Evolutionary conservation across 2,888 invertebrate genomes (phyloP).

Genomic region (Pterobdella sp.): DNA sequence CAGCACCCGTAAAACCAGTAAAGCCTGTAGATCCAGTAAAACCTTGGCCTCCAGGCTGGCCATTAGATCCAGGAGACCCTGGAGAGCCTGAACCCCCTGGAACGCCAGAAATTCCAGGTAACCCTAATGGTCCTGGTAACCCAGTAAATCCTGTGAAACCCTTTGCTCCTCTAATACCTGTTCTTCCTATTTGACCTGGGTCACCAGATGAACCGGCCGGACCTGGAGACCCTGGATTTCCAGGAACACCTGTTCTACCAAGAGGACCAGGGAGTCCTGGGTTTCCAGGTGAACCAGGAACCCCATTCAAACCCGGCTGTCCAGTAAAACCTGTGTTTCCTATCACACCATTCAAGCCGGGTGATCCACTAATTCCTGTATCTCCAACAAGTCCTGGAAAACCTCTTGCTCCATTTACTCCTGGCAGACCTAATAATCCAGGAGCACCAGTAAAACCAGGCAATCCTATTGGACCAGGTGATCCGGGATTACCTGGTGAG

Average conservation of each 20-base stretch:
- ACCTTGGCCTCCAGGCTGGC: constrained; percentile 61
- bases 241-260: constrained; percentile 12
- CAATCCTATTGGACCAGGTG: neutral
- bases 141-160: constrained; percentile 20
- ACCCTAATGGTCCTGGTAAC: constrained; percentile 12
- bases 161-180: constrained; percentile 15
- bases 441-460: neutral
- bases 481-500: constrained; percentile 8
- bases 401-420: constrained; percentile 17
- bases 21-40: constrained; percentile 67
- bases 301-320: constrained; percentile 2
- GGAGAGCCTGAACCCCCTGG: constrained; percentile 23
- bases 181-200: constrained; percentile 9
- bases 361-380: neutral
- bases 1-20: constrained; percentile 31
- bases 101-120: constrained; percentile 28
- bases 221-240: constrained; percentile 15
- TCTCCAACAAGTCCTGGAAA: neutral
- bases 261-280: neutral
- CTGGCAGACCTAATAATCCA: neutral
- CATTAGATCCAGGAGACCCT: constrained; percentile 54
- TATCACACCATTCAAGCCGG: neutral
- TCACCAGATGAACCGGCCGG: constrained; percentile 20
- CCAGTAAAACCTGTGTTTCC: constrained; percentile 2
- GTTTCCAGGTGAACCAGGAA: constrained; percentile 9